Conservation (phyloP, 2,113 vertebrate genomes). For the Aleadryas rufinucha region DNA sequence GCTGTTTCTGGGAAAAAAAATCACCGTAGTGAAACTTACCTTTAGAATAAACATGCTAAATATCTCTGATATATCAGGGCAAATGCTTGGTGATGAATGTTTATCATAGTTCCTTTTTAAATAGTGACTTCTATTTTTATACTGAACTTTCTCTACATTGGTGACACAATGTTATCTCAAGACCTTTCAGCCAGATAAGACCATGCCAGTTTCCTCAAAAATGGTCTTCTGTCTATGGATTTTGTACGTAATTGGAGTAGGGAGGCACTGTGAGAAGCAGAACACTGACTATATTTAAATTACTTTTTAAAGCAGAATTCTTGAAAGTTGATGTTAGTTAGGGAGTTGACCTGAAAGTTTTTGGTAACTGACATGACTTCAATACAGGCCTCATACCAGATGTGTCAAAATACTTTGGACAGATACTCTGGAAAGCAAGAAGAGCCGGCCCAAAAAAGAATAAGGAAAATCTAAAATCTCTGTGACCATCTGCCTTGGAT, state of each 20-base stretch:
- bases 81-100: not conserved
- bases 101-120: conserved; percentile 10
- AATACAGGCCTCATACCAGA: not conserved
- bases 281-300: not conserved
- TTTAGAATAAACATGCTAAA: not conserved
- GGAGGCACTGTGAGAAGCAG: not conserved
- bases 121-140: conserved; percentile 31
- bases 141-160: conserved; percentile 2
- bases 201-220: not conserved
- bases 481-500: not conserved
- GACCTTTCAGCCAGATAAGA: conserved; percentile 4
- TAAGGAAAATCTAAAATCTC: not conserved
- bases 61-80: not conserved
- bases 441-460: not conserved
- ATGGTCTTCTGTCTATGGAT: not conserved
- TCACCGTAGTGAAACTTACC: not conserved
- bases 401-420: not conserved
- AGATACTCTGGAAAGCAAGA: not conserved
- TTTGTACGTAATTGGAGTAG: not conserved
- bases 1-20: not conserved
- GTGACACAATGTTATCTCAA: conserved; percentile 46
- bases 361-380: not conserved
- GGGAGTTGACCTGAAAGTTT: not conserved
- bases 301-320: not conserved
- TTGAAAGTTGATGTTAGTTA: not conserved